These are phyloP conservation scores for Sebastes diploproa DNA, from an alignment of 2,797 vertebrate species.

Conservation along the genomic window DNA sequence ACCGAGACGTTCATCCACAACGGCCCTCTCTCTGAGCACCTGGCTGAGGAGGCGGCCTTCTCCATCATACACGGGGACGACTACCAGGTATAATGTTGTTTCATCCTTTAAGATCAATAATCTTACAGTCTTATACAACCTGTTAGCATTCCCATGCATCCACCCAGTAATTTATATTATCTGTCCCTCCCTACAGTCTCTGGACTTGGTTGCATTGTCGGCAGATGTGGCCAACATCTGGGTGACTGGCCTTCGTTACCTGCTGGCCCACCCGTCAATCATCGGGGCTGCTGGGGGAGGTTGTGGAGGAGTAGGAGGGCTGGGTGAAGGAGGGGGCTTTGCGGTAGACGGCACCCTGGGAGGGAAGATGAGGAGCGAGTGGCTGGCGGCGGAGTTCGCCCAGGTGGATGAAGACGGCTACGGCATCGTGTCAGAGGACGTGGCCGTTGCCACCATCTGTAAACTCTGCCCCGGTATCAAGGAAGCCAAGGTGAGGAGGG, in stretches of 20 bases:
- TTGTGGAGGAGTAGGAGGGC: constrained; percentile 77
- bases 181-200: constrained; percentile 76
- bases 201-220: constrained; percentile 94
- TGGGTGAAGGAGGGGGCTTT: constrained; percentile 84
- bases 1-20: constrained; percentile 97
- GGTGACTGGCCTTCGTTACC: constrained; percentile 95
- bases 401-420: constrained; percentile 92
- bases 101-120: background rate
- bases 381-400: constrained; percentile 90
- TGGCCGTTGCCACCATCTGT: constrained; percentile 92
- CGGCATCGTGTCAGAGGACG: constrained; percentile 92
- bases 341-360: constrained; percentile 87
- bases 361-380: constrained; percentile 88
- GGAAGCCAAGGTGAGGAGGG: constrained; percentile 88
- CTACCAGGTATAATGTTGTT: constrained; percentile 78
- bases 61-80: constrained; percentile 96
- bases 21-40: constrained; percentile 89
- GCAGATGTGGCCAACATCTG: constrained; percentile 98
- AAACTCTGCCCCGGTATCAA: constrained; percentile 93
- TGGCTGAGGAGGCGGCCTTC: constrained; percentile 95
- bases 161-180: background rate
- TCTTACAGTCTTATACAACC: background rate
- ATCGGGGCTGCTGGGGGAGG: constrained; percentile 81
- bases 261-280: constrained; percentile 91
- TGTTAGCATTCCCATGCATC: background rate